Evolutionary conservation across 2,888 invertebrate species (phyloP).

Genomic region (Scrobipalpa atriplicella): DNA sequence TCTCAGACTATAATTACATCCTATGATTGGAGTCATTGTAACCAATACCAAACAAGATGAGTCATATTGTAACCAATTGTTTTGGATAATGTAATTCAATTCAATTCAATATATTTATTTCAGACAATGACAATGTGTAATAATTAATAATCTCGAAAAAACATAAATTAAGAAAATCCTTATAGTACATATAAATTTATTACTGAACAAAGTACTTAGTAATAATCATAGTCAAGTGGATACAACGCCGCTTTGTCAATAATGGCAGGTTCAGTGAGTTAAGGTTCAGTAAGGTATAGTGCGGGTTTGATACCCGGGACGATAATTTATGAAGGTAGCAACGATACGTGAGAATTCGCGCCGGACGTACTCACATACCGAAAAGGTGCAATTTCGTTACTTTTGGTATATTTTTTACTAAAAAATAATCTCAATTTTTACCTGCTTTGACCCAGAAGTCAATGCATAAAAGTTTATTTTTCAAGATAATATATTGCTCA

Average conservation of each 20-base stretch:
- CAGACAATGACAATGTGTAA: too few relatives aligned
- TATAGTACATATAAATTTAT: too few relatives aligned
- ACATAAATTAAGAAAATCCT: too few relatives aligned
- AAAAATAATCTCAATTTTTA: constrained; percentile 17
- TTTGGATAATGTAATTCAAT: too few relatives aligned
- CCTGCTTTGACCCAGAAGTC: background rate
- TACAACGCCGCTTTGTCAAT: constrained; percentile 3
- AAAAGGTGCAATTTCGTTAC: constrained; percentile 20
- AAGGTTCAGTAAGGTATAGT: background rate
- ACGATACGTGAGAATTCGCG: constrained; percentile 52
- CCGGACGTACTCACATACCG: constrained; percentile 11
- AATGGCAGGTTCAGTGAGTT: background rate
- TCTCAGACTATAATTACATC: background rate
- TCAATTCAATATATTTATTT: too few relatives aligned
- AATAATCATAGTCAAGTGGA: too few relatives aligned
- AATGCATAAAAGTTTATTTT: background rate
- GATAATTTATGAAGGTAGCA: constrained; percentile 54
- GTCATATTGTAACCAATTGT: too few relatives aligned
- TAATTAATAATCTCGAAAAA: too few relatives aligned
- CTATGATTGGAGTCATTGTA: too few relatives aligned
- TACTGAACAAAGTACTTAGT: too few relatives aligned
- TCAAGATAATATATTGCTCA: background rate
- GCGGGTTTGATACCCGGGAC: constrained; percentile 23
- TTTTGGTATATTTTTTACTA: constrained; percentile 19
- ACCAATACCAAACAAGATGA: too few relatives aligned